phyloP scores from a whole-genome alignment of 1,140 invertebrate genomes.

The Drosophila pseudoananassae region DNA sequence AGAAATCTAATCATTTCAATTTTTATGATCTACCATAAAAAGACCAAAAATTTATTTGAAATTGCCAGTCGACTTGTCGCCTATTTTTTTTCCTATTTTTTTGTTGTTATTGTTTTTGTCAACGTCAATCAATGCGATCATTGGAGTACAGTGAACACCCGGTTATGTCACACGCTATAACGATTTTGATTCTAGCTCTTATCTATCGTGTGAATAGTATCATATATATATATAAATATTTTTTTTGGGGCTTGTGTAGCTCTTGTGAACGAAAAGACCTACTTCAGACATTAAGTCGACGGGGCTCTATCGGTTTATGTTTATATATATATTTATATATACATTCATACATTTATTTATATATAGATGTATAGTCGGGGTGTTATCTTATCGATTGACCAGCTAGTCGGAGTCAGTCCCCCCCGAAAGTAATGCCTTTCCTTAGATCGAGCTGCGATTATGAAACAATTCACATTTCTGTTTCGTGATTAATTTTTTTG shows the following conservation, averaged over 20 bases:
- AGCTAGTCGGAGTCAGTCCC: neutral
- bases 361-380: neutral
- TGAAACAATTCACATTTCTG: conserved; percentile 63
- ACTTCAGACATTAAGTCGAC: conserved; percentile 43
- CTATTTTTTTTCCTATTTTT: conserved; percentile 24
- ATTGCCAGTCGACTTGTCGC: conserved; percentile 59
- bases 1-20: conserved; percentile 14
- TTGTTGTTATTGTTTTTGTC: conserved; percentile 13
- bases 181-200: conserved; percentile 13
- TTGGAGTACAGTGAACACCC: conserved; percentile 26
- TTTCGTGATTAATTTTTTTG: conserved; percentile 50
- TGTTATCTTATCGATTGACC: conserved; percentile 54
- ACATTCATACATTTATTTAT: neutral
- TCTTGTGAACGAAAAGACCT: conserved; percentile 35
- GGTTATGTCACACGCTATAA: conserved; percentile 24
- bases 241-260: conserved; percentile 27
- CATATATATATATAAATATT: conserved; percentile 1
- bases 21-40: conserved; percentile 3
- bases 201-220: conserved; percentile 34
- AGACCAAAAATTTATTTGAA: neutral
- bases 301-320: conserved; percentile 32
- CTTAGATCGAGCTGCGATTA: conserved; percentile 28
- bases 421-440: neutral
- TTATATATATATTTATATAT: neutral
- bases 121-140: conserved; percentile 41